Evolutionary conservation across 2,797 vertebrate genomes (phyloP).

Genomic region (Squalus acanthias): DNA sequence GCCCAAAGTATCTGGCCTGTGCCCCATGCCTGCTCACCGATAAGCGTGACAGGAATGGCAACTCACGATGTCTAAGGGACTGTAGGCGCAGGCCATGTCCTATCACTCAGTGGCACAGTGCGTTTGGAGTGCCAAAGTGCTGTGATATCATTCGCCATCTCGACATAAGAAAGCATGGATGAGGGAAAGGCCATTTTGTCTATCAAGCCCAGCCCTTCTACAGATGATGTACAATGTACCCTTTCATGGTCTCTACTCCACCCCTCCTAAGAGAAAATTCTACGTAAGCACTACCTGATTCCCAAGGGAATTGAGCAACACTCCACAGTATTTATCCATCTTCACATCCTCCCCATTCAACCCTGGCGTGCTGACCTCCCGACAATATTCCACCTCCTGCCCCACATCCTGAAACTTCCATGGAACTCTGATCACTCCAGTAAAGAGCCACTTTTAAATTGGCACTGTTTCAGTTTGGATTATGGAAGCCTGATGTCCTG

Average conservation of each 20-base stretch:
- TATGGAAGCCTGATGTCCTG: background rate
- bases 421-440: background rate
- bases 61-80: background rate
- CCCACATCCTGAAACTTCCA: background rate
- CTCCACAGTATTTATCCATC: background rate
- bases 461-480: background rate
- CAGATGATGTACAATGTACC: background rate
- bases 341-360: background rate
- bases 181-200: background rate
- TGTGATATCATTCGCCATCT: background rate
- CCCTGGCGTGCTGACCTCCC: background rate
- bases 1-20: background rate
- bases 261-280: background rate
- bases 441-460: background rate
- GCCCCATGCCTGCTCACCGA: background rate
- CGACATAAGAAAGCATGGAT: background rate
- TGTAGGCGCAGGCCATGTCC: background rate
- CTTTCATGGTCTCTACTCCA: background rate
- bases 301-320: conserved; percentile 1
- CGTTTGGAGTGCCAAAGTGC: background rate
- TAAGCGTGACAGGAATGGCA: background rate
- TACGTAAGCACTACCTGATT: background rate
- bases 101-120: background rate
- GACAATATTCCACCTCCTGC: background rate
- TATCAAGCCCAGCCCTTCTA: background rate